Conservation (phyloP, 2,888 invertebrate species). For the Thymelicus sylvestris region DNA sequence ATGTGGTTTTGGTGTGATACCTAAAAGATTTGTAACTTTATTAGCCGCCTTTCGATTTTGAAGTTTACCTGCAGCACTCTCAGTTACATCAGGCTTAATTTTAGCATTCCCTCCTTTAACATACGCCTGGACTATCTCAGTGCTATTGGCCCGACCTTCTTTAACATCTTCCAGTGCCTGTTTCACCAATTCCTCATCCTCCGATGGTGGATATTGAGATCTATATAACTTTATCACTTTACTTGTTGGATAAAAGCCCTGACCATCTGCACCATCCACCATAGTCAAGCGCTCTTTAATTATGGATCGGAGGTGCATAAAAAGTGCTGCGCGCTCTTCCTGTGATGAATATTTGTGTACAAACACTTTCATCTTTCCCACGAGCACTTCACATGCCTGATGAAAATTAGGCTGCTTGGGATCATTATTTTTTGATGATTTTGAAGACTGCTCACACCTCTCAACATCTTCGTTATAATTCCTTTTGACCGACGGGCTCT, state of each 20-base stretch:
- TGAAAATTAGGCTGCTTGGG: background rate
- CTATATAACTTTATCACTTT: conserved; percentile 17
- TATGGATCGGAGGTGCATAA: background rate
- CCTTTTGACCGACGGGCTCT: background rate
- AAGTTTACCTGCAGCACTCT: background rate
- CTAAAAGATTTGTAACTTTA: background rate
- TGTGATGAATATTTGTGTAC: background rate
- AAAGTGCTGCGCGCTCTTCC: background rate
- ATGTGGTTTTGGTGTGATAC: conserved; percentile 7
- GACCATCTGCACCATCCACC: background rate
- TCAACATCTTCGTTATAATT: background rate
- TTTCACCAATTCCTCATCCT: conserved; percentile 17
- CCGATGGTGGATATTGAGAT: background rate
- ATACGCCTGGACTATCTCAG: background rate
- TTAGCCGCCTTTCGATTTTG: background rate
- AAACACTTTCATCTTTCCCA: background rate
- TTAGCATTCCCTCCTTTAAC: background rate
- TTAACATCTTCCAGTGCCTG: background rate
- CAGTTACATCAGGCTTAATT: background rate
- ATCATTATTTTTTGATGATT: background rate
- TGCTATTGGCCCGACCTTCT: background rate
- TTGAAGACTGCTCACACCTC: background rate
- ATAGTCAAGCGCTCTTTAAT: background rate
- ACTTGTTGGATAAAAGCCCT: background rate
- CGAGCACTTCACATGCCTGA: background rate